Conservation (phyloP, 1,140 invertebrate genomes). For the Cryptotermes secundus region DNA sequence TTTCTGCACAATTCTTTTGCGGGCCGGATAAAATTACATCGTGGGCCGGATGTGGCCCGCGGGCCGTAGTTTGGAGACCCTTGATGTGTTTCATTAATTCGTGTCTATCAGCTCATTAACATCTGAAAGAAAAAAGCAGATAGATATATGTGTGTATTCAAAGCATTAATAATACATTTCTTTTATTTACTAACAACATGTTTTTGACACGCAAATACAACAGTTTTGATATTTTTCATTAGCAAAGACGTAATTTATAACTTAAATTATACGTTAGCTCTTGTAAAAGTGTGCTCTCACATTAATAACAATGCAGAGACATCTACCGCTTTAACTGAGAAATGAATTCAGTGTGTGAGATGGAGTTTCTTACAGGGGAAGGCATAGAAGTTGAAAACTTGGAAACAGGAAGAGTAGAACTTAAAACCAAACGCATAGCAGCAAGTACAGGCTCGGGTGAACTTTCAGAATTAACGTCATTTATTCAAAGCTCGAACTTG, state of each 20-base stretch:
- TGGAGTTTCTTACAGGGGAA: not conserved
- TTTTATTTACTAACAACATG: not conserved
- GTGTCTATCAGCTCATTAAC: no score
- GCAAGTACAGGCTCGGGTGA: not conserved
- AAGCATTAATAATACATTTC: no score
- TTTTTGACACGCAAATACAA: not conserved
- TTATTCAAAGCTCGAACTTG: conserved; percentile 6
- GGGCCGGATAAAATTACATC: no score
- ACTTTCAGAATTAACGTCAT: not conserved
- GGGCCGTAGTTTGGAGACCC: no score
- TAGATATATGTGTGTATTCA: no score
- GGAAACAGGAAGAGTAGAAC: not conserved
- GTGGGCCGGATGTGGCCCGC: no score
- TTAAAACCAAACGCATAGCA: not conserved
- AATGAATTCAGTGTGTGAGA: not conserved
- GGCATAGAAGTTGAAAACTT: not conserved
- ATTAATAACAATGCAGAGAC: not conserved
- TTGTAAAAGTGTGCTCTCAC: not conserved
- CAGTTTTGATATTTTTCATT: not conserved
- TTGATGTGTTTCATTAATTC: no score
- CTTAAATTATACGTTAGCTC: not conserved
- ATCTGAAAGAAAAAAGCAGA: no score
- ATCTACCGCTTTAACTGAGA: not conserved
- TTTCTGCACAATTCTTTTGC: no score
- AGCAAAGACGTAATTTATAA: not conserved